Base-by-base conservation (phyloP, 2,797 vertebrate species). In the Tympanoctomys barrerae region DNA sequence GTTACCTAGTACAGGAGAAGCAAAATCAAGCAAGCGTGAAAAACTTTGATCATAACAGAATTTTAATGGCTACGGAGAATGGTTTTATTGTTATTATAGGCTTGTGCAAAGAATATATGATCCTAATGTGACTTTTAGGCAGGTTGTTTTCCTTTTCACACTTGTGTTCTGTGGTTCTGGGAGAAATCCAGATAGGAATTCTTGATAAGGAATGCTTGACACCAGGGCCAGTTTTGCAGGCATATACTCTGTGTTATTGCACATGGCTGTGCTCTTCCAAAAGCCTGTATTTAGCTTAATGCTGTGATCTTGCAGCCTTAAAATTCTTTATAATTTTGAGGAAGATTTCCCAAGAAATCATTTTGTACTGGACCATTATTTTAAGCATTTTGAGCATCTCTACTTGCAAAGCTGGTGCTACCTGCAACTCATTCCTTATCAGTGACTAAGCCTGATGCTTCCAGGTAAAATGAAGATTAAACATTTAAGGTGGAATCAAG, bases 401-500 rank as follows among this genome's bases (percentile, higher is more conserved):
- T 28, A 2, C 59, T 89, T 87, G n/a, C 5, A 8, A 59, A 78
- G 18, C 13, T 54, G 52, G 10, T 36, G 31, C 52, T 78, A 33
- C 36, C 70, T 92, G 82, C 81, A 90, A 79, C 39, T 73, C 36
- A 80, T 39, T 70, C 1, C 28, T 96, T 52, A 64, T 49, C 73
- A 70, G 33, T 94, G 54, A 66, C 59, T 82, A 89, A 70, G 87
- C 61, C 5, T 91, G 33, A 13, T 10, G 0, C 42, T 92, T 91
- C 39, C 52, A 24, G 70, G 52, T 90, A 78, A 90, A 94, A 31
- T 36, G 62, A 91, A 62, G 59, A 88, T 62, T n/a, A 21, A 84
- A 5, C 94, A 79, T 98, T 98, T 97, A 96, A 96, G 83, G 97
- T 97, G 75, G 83, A 95, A 83, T 94, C 94, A 97, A 96, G 91